Percentiles rank a stretch among this genome's conserved stretches.
Evolutionary conservation across 2,888 invertebrate species (phyloP).

Genomic region (Tortricodes alternella): DNA sequence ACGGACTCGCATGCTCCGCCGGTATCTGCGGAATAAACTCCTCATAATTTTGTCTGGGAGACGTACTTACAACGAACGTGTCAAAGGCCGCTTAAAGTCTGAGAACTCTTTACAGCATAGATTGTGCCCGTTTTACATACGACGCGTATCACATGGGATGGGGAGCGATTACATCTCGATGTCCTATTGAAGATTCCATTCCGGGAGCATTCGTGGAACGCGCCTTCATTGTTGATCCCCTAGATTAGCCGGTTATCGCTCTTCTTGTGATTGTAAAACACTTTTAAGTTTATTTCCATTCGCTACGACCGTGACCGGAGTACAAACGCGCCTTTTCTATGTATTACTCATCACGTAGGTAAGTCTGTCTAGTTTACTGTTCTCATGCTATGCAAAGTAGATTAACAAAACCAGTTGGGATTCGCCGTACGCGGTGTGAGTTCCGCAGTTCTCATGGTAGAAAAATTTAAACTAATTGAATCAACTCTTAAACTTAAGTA

Average conservation of each 20-base stretch:
- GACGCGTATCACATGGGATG: conserved; percentile 18
- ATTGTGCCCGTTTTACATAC: conserved; percentile 29
- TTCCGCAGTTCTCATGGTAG: conserved; percentile 16
- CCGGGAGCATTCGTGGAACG: conserved; percentile 33
- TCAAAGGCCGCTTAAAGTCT: conserved; percentile 66
- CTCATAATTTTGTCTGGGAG: conserved; percentile 73
- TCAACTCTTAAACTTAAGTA: conserved; percentile 18
- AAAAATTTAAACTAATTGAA: conserved; percentile 19
- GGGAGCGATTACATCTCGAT: conserved; percentile 28
- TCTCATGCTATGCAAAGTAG: conserved; percentile 61
- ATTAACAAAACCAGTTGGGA: conserved; percentile 49
- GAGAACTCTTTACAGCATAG: conserved; percentile 54
- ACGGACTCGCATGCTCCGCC: conserved; percentile 59
- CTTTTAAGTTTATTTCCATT: conserved; percentile 53
- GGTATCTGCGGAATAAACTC: conserved; percentile 72
- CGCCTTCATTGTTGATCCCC: conserved; percentile 35
- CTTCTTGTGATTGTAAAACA: conserved; percentile 40
- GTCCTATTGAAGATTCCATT: conserved; percentile 34
- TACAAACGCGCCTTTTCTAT: conserved; percentile 48
- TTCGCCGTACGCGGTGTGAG: conserved; percentile 13
- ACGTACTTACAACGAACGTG: conserved; percentile 62
- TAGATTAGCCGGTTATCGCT: conserved; percentile 40
- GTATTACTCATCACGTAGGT: conserved; percentile 61
- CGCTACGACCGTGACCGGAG: conserved; percentile 49
- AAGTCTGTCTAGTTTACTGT: conserved; percentile 54